Conservation (phyloP, 1,140 invertebrate species). For the Bilobella aurantiaca region DNA sequence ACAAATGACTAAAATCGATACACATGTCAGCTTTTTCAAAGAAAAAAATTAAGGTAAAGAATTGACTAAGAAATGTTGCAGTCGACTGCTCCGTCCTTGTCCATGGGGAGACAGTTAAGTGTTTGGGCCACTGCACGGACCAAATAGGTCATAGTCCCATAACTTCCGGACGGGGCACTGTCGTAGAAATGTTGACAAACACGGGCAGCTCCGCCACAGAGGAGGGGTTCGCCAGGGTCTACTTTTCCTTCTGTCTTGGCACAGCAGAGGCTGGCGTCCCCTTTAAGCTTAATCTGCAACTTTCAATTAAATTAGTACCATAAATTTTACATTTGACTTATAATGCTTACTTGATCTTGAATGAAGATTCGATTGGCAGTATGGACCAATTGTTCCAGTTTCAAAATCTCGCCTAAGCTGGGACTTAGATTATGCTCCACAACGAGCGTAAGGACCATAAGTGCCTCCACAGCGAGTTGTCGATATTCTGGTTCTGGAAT, state of each 20-base stretch:
- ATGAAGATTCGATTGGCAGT: conserved; percentile 90
- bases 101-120: conserved; percentile 28
- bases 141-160: conserved; percentile 95
- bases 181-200: conserved; percentile 98
- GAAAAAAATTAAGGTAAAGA: too few species aligned
- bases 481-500: conserved; percentile 97
- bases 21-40: too few species aligned
- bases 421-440: conserved; percentile 73
- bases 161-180: conserved; percentile 90
- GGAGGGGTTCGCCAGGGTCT: conserved; percentile 35
- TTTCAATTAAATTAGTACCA: conserved; percentile 9
- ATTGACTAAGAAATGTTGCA: conserved; percentile 29
- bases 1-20: too few species aligned
- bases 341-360: conserved; percentile 70
- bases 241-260: conserved; percentile 59
- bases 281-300: conserved; percentile 64
- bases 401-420: conserved; percentile 68
- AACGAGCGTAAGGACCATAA: conserved; percentile 88
- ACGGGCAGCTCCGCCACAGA: conserved; percentile 79
- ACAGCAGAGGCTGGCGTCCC: conserved; percentile 84
- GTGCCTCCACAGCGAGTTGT: conserved; percentile 91
- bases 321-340: background rate
- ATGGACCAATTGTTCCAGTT: conserved; percentile 84
- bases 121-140: conserved; percentile 66
- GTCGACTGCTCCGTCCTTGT: conserved; percentile 32